Conservation (phyloP, 2,888 invertebrate species). For the Lacanobia oleracea region DNA sequence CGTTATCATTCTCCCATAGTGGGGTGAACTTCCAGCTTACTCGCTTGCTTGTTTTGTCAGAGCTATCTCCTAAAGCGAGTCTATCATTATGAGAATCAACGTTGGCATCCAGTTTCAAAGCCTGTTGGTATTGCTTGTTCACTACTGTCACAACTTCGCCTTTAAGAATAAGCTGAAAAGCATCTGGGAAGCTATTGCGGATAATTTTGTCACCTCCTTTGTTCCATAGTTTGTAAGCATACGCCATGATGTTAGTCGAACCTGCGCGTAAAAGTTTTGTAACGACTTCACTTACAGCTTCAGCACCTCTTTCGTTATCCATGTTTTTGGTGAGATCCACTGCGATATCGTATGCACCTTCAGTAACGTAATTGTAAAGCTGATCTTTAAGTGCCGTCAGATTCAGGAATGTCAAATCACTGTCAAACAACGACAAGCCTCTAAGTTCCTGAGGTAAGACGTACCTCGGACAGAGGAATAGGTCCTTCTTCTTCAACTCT, state of each 20-base stretch:
- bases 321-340: conserved; percentile 63
- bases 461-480: conserved; percentile 65
- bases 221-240: conserved; percentile 69
- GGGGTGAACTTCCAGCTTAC: conserved; percentile 71
- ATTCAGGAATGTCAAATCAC: conserved; percentile 67
- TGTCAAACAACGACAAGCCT: conserved; percentile 67
- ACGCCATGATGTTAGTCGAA: conserved; percentile 60
- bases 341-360: conserved; percentile 63
- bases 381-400: conserved; percentile 55
- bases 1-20: conserved; percentile 59
- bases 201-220: conserved; percentile 58
- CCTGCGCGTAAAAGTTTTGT: conserved; percentile 60
- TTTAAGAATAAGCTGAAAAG: conserved; percentile 65
- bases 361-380: conserved; percentile 60
- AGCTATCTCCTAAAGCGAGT: conserved; percentile 65
- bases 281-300: conserved; percentile 58
- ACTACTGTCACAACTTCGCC: conserved; percentile 64
- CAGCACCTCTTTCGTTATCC: conserved; percentile 40
- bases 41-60: conserved; percentile 56
- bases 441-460: conserved; percentile 59
- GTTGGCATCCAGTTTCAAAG: conserved; percentile 64
- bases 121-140: conserved; percentile 60
- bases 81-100: conserved; percentile 56
- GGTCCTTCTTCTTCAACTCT: conserved; percentile 58
- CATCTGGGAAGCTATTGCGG: conserved; percentile 63